phyloP scores from a whole-genome alignment of 2,113 vertebrate genomes.

The Ranitomeya variabilis region DNA sequence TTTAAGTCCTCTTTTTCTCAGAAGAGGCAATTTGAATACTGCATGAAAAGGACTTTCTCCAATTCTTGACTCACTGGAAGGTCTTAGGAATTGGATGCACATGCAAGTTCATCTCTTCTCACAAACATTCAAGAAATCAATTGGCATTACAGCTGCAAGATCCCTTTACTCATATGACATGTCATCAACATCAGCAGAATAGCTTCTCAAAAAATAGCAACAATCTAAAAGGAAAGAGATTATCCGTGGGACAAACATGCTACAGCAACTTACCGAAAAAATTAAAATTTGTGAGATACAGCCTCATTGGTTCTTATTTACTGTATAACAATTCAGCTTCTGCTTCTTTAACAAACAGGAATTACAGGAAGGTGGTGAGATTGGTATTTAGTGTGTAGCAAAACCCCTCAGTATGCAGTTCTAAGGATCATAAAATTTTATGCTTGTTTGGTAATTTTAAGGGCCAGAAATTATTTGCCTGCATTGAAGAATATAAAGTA shows the following conservation, averaged over 20 bases:
- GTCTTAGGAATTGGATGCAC: too few species aligned
- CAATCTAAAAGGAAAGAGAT: neutral
- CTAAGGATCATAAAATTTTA: neutral
- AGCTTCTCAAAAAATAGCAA: too few species aligned
- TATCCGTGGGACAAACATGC: neutral
- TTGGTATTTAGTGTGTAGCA: neutral
- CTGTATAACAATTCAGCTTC: neutral
- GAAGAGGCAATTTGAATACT: too few species aligned
- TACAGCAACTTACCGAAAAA: neutral
- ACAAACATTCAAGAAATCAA: too few species aligned
- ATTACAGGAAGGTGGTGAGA: neutral
- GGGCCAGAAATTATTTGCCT: neutral
- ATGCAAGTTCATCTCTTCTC: too few species aligned
- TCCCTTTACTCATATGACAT: too few species aligned
- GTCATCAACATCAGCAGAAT: too few species aligned
- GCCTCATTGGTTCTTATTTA: neutral
- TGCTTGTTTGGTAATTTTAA: neutral
- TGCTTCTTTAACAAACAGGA: neutral
- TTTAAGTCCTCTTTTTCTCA: too few species aligned
- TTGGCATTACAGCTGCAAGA: too few species aligned
- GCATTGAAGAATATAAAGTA: slow-evolving; percentile 6
- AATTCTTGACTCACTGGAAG: too few species aligned
- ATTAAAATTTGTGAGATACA: neutral
- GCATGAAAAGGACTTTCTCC: too few species aligned
- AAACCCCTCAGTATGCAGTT: neutral